Base-by-base conservation (phyloP, 2,888 invertebrate genomes). In the Chaetogeoica ovagalla region DNA sequence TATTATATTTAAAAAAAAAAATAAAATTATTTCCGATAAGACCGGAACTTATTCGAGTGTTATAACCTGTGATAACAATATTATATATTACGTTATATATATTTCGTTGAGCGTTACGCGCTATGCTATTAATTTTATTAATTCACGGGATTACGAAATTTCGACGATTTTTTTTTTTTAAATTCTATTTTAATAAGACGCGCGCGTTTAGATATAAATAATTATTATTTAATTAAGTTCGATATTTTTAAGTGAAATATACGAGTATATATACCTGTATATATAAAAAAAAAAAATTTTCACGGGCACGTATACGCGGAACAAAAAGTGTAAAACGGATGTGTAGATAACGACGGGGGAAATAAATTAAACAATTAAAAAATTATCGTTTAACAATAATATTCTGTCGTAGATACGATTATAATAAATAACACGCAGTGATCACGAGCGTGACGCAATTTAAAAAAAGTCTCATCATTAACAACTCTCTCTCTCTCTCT, bases 381-480 rank as follows among this genome's bases (percentile, higher is more conserved):
- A 66, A 76, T 68, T 59, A 59, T 76, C 48, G 66, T 66, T 57
- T 66, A 21, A 68, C 6, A 13, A 60, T 30, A 30, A 30, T 30
- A 57, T 75, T 23, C 30, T 30, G 4, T 59, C 23, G 30, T 43
- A 13, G 23, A n/a, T 55, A 30, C 30, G 2, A 30, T n/a, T 19
- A 8, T 73, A 11, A 9, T 7, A 9, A n/a, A 15, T 48, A 48
- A 3, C 48, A 63, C 21, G 3, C 23, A 15, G 17, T 52, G 63
- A 75, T 75, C 65, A 66, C 75, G 21, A 43, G 43, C 66, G 43
- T 66, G 66, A 75, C 75, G 73, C 9, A 37, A 48, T 60, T 43
- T 17, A 19, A 52, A 55, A 39, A 71, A n/a, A n/a, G n/a, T 43
- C 39, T 71, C 71, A 8, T 23, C 57, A 57, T 57, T 48, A 62